phyloP scores from a whole-genome alignment of 2,888 invertebrate genomes.

The Drosophila falleni region DNA sequence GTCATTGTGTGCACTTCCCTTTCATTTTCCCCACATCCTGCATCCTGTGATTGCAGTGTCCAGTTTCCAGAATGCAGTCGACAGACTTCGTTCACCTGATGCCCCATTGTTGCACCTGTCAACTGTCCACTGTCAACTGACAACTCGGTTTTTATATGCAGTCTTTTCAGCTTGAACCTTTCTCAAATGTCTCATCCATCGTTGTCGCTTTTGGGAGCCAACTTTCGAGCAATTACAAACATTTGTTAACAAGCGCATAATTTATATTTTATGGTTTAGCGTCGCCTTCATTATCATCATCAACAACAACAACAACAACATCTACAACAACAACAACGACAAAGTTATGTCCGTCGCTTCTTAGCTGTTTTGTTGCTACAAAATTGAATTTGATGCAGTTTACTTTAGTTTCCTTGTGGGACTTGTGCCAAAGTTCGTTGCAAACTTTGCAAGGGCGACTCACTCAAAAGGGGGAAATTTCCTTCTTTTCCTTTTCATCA shows the following conservation, averaged over 20 bases:
- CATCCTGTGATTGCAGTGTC: not conserved
- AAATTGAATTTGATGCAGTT: constrained; percentile 70
- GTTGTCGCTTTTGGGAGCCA: constrained; percentile 13
- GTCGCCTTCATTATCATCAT: constrained; percentile 30
- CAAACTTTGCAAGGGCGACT: constrained; percentile 30
- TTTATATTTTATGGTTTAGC: constrained; percentile 52
- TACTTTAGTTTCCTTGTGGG: constrained; percentile 62
- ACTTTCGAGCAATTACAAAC: constrained; percentile 59
- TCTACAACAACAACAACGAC: constrained; percentile 25
- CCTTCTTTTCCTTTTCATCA: not conserved
- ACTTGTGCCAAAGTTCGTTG: constrained; percentile 35
- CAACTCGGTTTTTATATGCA: constrained; percentile 11
- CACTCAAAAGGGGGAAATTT: not conserved
- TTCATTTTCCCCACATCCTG: not conserved
- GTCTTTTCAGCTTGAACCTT: constrained; percentile 14
- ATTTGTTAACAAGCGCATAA: constrained; percentile 62
- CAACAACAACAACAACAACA: constrained; percentile 22
- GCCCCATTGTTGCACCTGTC: constrained; percentile 25
- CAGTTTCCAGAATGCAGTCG: constrained; percentile 7
- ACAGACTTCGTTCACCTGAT: constrained; percentile 25
- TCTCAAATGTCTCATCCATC: constrained; percentile 5
- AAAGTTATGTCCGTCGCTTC: constrained; percentile 47
- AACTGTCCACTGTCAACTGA: constrained; percentile 19
- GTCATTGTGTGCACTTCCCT: constrained; percentile 3
- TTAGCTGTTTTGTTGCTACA: constrained; percentile 28